Percentiles rank a stretch among this genome's conserved stretches.
Evolutionary conservation across 92 coral and sea anemone species (phyloP).

Genomic region (Plumapathes pennacea): DNA sequence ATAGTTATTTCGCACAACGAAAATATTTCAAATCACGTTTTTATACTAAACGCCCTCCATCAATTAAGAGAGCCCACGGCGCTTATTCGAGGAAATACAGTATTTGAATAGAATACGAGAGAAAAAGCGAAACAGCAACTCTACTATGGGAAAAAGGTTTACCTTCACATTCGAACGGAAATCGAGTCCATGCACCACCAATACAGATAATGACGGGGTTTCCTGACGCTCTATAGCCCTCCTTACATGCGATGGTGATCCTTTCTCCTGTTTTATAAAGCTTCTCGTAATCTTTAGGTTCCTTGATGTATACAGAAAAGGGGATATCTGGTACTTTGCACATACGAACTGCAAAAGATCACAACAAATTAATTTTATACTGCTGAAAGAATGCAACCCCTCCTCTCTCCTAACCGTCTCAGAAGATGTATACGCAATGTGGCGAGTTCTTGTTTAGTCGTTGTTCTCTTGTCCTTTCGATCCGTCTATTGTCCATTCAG

Average conservation of each 20-base stretch:
- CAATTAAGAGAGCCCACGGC: background rate
- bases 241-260: constrained; percentile 59
- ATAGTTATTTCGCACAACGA: too few species aligned
- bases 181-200: constrained; percentile 73
- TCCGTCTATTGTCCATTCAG: too few species aligned
- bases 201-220: constrained; percentile 54
- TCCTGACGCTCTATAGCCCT: constrained; percentile 55
- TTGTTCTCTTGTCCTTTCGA: too few species aligned
- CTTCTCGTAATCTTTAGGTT: constrained; percentile 23
- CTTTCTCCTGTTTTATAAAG: constrained; percentile 62
- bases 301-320: constrained; percentile 57
- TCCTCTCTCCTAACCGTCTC: too few species aligned
- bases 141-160: too few species aligned
- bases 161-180: constrained; percentile 78
- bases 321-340: constrained; percentile 51
- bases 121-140: too few species aligned
- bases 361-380: too few species aligned
- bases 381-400: too few species aligned
- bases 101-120: too few species aligned
- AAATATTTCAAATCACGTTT: background rate
- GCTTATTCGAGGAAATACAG: too few species aligned
- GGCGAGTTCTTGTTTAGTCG: too few species aligned
- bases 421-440: too few species aligned
- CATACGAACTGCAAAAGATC: constrained; percentile 30
- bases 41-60: background rate